These are phyloP conservation scores for Polymixis lichenea DNA, from an alignment of 2,888 invertebrate species.

Conservation along the genomic window DNA sequence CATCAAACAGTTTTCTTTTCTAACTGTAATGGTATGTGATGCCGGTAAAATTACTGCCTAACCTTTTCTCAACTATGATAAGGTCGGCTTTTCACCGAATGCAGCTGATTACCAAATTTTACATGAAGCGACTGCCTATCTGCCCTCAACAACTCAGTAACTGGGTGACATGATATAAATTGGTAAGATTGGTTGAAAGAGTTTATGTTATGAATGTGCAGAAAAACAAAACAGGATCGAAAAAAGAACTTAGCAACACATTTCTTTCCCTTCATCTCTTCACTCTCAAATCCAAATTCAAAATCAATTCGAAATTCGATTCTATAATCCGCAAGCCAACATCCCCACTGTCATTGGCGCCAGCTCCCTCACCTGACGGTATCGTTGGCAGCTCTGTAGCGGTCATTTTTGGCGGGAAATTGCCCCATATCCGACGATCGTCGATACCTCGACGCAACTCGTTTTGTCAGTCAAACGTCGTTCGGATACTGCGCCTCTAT, in stretches of 20 bases:
- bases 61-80: neutral
- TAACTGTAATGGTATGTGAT: neutral
- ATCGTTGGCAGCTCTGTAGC: slow-evolving; percentile 79
- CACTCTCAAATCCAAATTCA: slow-evolving; percentile 22
- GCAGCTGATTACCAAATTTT: neutral
- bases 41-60: neutral
- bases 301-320: slow-evolving; percentile 32
- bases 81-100: neutral
- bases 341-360: slow-evolving; percentile 43
- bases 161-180: neutral
- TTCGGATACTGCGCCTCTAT: slow-evolving; percentile 55
- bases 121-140: neutral
- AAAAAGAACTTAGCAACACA: neutral
- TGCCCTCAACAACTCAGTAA: neutral
- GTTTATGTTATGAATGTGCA: neutral
- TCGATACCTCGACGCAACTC: slow-evolving; percentile 78
- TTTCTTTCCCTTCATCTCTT: neutral
- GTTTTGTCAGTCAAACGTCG: slow-evolving; percentile 74
- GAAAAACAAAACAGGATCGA: neutral
- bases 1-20: neutral
- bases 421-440: slow-evolving; percentile 86
- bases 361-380: slow-evolving; percentile 62
- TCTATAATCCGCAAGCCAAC: slow-evolving; percentile 37
- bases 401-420: slow-evolving; percentile 88
- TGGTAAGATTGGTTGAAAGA: neutral